Evolutionary conservation across 2,888 invertebrate species (phyloP).

Genomic region (Lypha dubia): DNA sequence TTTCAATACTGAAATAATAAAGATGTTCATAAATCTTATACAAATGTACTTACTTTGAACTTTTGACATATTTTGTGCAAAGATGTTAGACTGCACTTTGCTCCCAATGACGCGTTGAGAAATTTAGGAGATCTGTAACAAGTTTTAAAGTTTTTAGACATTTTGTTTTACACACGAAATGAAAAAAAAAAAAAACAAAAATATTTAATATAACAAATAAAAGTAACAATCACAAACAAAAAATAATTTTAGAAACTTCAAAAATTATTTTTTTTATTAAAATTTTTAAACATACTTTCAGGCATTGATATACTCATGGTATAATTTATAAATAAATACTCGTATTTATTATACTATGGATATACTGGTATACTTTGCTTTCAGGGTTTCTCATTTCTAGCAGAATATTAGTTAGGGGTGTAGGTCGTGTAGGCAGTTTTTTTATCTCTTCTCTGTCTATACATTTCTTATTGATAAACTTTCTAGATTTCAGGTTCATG

Average conservation of each 20-base stretch:
- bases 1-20: neutral
- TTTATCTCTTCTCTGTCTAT: too few relatives aligned
- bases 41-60: conserved; percentile 54
- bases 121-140: conserved; percentile 24
- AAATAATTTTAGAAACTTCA: neutral
- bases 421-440: too few relatives aligned
- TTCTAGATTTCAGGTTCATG: too few relatives aligned
- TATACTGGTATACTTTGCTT: neutral
- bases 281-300: neutral
- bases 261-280: neutral
- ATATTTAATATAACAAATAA: conserved; percentile 3
- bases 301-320: too few relatives aligned
- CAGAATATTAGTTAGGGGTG: neutral
- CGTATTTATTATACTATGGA: too few relatives aligned
- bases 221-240: conserved; percentile 13
- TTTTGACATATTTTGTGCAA: conserved; percentile 55
- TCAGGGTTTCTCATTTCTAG: neutral
- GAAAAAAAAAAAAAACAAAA: neutral
- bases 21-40: neutral
- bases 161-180: conserved; percentile 8
- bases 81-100: conserved; percentile 43
- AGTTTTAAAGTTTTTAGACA: conserved; percentile 44
- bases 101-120: neutral
- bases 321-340: too few relatives aligned
- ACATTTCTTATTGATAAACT: too few relatives aligned